These are phyloP conservation scores for Bambusicola thoracicus DNA, from an alignment of 2,113 vertebrate genomes.

Conservation along the genomic window DNA sequence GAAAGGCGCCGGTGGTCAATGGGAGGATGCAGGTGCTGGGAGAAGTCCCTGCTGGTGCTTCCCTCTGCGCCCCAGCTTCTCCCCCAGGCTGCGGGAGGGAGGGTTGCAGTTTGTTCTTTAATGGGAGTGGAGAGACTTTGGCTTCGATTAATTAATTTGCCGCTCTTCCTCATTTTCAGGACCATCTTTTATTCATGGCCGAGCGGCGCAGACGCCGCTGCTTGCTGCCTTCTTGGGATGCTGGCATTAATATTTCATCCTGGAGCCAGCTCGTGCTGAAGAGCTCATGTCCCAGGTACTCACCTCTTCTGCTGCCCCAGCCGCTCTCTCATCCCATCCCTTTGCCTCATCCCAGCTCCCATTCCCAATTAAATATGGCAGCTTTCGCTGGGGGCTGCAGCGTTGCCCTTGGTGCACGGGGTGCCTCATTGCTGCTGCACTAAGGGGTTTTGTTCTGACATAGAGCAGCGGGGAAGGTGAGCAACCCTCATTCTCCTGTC, in stretches of 20 bases:
- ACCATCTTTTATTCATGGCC: constrained; percentile 81
- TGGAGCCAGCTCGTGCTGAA: background rate
- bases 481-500: background rate
- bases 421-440: background rate
- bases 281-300: background rate
- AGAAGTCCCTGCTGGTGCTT: background rate
- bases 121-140: constrained; percentile 52
- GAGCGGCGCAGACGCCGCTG: constrained; percentile 6
- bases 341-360: background rate
- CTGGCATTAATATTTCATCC: constrained; percentile 77
- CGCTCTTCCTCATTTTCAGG: constrained; percentile 65
- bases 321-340: background rate
- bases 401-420: background rate
- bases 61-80: background rate
- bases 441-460: background rate
- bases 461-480: background rate
- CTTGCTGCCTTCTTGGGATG: constrained; percentile 63
- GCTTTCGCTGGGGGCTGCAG: background rate
- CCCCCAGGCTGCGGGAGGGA: background rate
- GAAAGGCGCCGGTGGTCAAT: background rate
- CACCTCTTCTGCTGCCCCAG: background rate
- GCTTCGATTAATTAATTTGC: constrained; percentile 80
- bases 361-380: background rate
- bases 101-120: constrained; percentile 24
- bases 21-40: background rate